These are phyloP conservation scores for Unio delphinus DNA, from an alignment of 2,888 invertebrate genomes.

Conservation along the genomic window DNA sequence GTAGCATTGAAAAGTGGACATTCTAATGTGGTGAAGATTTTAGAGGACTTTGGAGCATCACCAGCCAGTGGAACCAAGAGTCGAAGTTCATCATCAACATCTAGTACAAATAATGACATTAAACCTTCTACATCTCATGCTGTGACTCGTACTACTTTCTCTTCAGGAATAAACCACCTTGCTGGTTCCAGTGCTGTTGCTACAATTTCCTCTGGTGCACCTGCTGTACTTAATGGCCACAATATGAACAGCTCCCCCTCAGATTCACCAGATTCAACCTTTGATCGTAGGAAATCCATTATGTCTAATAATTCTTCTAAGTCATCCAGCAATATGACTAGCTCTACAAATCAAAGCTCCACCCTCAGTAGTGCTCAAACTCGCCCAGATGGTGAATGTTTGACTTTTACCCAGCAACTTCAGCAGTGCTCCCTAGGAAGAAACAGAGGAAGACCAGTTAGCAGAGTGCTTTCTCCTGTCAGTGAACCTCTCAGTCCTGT, in stretches of 20 bases:
- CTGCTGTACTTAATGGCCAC: slow-evolving; percentile 39
- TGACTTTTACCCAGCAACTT: slow-evolving; percentile 93
- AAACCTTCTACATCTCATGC: slow-evolving; percentile 30
- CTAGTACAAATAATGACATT: slow-evolving; percentile 59
- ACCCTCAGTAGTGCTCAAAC: slow-evolving; percentile 33
- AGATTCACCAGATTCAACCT: slow-evolving; percentile 71
- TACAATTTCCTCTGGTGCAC: slow-evolving; percentile 31
- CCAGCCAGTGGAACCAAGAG: slow-evolving; percentile 56
- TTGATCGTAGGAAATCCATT: slow-evolving; percentile 71
- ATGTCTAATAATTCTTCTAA: slow-evolving; percentile 76
- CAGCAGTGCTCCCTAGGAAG: slow-evolving; percentile 82
- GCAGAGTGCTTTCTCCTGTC: slow-evolving; percentile 75
- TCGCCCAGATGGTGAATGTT: slow-evolving; percentile 50
- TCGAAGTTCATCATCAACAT: slow-evolving; percentile 56
- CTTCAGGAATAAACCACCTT: slow-evolving; percentile 16
- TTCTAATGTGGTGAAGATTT: slow-evolving; percentile 79
- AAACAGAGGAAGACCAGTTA: slow-evolving; percentile 79
- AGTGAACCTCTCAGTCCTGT: slow-evolving; percentile 82
- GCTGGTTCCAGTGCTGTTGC: slow-evolving; percentile 26
- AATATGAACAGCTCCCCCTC: slow-evolving; percentile 55
- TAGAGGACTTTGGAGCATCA: slow-evolving; percentile 77
- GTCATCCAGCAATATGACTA: slow-evolving; percentile 81
- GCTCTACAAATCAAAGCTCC: slow-evolving; percentile 74
- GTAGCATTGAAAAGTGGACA: slow-evolving; percentile 94
- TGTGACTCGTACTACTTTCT: slow-evolving; percentile 15